These are phyloP conservation scores for Drosophila ochracea DNA, from an alignment of 2,888 invertebrate genomes.

Conservation along the genomic window DNA sequence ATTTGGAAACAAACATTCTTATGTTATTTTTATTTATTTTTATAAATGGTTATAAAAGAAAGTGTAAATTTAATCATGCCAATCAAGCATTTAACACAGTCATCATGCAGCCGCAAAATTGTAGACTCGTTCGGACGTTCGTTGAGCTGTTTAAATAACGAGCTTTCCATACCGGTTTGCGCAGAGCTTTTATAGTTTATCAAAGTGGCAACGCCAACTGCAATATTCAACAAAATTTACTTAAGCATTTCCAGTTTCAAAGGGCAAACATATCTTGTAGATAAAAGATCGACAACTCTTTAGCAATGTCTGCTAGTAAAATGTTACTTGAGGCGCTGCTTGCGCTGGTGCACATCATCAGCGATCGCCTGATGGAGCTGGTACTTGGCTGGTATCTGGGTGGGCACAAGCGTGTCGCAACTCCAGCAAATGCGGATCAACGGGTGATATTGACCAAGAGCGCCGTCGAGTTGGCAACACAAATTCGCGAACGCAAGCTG, in stretches of 20 bases:
- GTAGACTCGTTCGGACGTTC: neutral
- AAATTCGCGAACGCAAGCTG: slow-evolving; percentile 88
- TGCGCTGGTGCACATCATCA: slow-evolving; percentile 71
- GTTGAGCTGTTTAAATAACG: neutral
- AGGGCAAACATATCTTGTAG: slow-evolving; percentile 13
- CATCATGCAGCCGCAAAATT: slow-evolving; percentile 2
- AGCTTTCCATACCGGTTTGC: slow-evolving; percentile 17
- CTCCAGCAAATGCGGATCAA: slow-evolving; percentile 65
- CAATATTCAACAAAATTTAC: neutral
- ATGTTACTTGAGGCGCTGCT: slow-evolving; percentile 72
- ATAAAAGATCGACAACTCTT: neutral
- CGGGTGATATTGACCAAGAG: slow-evolving; percentile 87
- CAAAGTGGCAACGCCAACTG: slow-evolving; percentile 42
- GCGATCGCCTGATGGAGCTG: slow-evolving; percentile 78
- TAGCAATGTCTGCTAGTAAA: slow-evolving; percentile 65
- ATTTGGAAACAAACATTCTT: neutral
- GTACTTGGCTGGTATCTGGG: slow-evolving; percentile 82
- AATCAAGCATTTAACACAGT: neutral
- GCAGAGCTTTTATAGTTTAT: slow-evolving; percentile 1
- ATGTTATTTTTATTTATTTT: neutral
- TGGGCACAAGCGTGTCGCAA: slow-evolving; percentile 71
- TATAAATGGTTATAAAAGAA: neutral
- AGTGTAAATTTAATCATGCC: neutral
- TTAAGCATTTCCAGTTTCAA: slow-evolving; percentile 19
- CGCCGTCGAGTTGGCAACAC: slow-evolving; percentile 88